A percentile compares a stretch with the other conserved stretches of the same genome.
Conservation (phyloP, 2,888 invertebrate species). For the Platycheirus rosarum region DNA sequence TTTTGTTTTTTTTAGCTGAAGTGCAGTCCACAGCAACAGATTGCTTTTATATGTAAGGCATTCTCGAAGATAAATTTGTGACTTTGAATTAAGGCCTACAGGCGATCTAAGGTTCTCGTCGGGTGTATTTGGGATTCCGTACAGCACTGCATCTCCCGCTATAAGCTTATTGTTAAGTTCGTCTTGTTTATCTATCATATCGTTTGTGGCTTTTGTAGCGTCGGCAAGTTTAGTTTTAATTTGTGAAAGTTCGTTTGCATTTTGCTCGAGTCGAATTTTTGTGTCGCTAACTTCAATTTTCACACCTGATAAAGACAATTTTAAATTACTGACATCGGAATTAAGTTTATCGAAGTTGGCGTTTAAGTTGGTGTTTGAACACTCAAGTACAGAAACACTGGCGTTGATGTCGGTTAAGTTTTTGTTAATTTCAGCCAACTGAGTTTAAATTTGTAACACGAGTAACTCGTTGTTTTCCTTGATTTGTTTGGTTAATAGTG, state of each 20-base stretch:
- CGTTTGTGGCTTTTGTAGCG: not conserved
- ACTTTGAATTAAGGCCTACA: not conserved
- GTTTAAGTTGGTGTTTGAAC: not conserved
- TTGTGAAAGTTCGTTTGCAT: not conserved
- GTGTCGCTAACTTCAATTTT: not conserved
- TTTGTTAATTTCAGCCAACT: not conserved
- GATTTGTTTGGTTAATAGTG: not conserved
- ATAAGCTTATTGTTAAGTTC: too few relatives aligned
- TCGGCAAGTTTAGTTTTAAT: not conserved
- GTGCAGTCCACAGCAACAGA: not conserved
- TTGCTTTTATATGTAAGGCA: not conserved
- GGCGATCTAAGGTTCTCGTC: too few relatives aligned
- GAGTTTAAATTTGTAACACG: not conserved
- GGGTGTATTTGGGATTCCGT: constrained; percentile 3
- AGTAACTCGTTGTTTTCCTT: not conserved
- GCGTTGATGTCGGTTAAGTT: not conserved
- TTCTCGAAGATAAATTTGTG: constrained; percentile 5
- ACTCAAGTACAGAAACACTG: not conserved
- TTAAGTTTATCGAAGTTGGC: not conserved
- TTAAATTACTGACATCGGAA: not conserved
- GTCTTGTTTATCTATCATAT: not conserved
- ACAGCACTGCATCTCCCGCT: constrained; percentile 2
- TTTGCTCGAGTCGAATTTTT: not conserved
- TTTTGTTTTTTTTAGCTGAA: constrained; percentile 11
- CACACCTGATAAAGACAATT: not conserved